Evolutionary conservation across 2,113 vertebrate species (phyloP), one percentile per base, ranked within the genome.

Genomic region (Fukomys damarensis): DNA sequence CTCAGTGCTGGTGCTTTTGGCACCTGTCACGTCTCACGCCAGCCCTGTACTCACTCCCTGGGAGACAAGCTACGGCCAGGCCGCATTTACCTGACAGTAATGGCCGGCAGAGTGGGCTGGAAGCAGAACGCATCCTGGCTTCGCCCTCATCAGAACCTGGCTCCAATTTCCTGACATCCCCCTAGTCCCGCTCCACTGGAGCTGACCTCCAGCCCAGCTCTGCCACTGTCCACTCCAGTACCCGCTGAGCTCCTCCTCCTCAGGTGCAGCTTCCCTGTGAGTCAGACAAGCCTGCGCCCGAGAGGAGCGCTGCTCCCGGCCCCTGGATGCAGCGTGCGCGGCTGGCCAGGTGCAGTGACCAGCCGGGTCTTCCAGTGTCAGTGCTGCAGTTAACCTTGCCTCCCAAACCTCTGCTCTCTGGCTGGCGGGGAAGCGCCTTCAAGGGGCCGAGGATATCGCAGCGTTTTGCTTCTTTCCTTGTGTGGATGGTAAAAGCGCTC

Each of bases 1-100:
- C 56, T 54, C 22, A n/a, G 26, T 35, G 26, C 13, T 17, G 32
- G 49, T 13, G 35, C 12, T 13, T 7, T 24, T 32, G 16, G 16
- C n/a, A 7, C 56, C 59, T 0, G 5, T 1, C 24, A 7, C 1
- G 20, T 2, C 8, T 30, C 3, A 17, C 2, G 0, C 49, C 61
- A 0, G 7, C 35, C 46, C 38, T 14, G 46, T 28, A n/a, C 52
- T 58, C 46, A 43, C 49, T 86, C 12, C 38, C 22, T n/a, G 22
- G 32, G 65, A 93, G 54, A 32, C 7, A 43, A 32, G 24, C 46
- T 49, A 61, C 32, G 52, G 59, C 61, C 43, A 70, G 35, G 35
- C 38, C 6, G 0, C 14, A 56, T 49, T 86, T 74, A 86, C 26
- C 43, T 65, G n/a, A 35, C 14, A 70, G 49, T 54, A 74, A 81